These are phyloP conservation scores for Drosophila helvetica DNA, from an alignment of 2,888 invertebrate species.

Conservation along the genomic window DNA sequence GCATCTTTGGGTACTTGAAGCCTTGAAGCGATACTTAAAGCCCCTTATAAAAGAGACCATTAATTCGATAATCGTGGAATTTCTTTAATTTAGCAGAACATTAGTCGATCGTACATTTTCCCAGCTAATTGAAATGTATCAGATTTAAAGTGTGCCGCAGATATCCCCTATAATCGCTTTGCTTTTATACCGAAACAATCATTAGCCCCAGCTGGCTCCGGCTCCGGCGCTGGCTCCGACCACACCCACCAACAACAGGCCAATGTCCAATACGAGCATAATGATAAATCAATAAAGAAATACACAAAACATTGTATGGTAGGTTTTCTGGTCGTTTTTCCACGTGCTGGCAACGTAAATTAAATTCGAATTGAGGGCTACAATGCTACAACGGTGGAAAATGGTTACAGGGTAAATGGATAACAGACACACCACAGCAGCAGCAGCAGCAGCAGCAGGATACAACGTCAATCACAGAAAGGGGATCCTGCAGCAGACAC, in stretches of 20 bases:
- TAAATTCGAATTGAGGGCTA: slow-evolving; percentile 51
- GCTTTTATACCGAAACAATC: slow-evolving; percentile 30
- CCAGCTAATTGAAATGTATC: not conserved
- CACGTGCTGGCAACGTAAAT: slow-evolving; percentile 46
- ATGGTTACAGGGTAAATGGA: slow-evolving; percentile 22
- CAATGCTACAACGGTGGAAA: slow-evolving; percentile 49
- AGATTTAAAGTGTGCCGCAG: not conserved
- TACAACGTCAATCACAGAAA: slow-evolving; percentile 37
- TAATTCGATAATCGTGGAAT: not conserved
- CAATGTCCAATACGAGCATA: slow-evolving; percentile 54
- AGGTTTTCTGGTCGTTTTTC: slow-evolving; percentile 17
- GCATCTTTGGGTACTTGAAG: not conserved
- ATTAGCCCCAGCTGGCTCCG: slow-evolving; percentile 61
- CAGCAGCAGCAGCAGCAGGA: slow-evolving; percentile 10
- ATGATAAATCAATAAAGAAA: slow-evolving; percentile 70
- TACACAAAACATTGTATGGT: slow-evolving; percentile 32
- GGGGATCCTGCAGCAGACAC: not conserved
- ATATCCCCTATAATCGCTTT: slow-evolving; percentile 23
- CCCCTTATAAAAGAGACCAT: not conserved
- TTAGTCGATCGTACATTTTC: not conserved
- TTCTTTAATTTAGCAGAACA: not conserved
- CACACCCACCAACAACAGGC: slow-evolving; percentile 46
- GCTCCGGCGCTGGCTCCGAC: slow-evolving; percentile 4
- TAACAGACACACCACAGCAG: slow-evolving; percentile 24
- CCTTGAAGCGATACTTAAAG: not conserved